These are phyloP conservation scores for Colius striatus DNA, from an alignment of 2,113 vertebrate species.

Conservation along the genomic window DNA sequence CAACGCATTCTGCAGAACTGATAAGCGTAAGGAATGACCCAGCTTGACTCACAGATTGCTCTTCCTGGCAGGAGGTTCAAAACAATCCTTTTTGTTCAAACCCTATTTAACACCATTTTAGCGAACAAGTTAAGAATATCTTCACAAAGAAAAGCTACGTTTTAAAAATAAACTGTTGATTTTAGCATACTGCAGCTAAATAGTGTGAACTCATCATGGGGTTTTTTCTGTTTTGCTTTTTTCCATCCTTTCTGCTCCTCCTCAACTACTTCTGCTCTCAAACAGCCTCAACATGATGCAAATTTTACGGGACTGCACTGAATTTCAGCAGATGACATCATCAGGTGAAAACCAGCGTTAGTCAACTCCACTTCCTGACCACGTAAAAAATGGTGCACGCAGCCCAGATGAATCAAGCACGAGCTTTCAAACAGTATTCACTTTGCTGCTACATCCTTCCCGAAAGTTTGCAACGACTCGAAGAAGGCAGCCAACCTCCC, in stretches of 20 bases:
- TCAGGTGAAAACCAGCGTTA: background rate
- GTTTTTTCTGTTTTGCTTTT: background rate
- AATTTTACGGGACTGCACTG: background rate
- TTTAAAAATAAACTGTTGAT: background rate
- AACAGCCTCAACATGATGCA: background rate
- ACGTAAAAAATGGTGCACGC: background rate
- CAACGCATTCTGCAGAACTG: constrained; percentile 10
- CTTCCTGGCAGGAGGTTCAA: background rate
- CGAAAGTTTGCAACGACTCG: background rate
- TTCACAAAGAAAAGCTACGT: background rate
- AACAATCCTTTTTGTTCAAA: constrained; percentile 7
- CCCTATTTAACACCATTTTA: background rate
- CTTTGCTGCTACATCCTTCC: background rate
- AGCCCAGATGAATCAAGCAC: background rate
- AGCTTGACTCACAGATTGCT: background rate
- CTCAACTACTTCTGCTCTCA: background rate
- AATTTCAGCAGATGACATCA: constrained; percentile 13
- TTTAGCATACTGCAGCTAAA: rapidly evolving
- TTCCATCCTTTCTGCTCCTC: background rate
- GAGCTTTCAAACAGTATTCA: background rate
- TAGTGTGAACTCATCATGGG: rapidly evolving
- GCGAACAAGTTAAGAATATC: background rate
- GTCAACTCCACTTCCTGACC: constrained; percentile 40
- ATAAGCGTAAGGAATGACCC: constrained; percentile 24
- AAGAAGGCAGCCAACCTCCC: rapidly evolving